Evolutionary conservation across 1,140 invertebrate species (phyloP).

Genomic region (Scaptomyza hsui): DNA sequence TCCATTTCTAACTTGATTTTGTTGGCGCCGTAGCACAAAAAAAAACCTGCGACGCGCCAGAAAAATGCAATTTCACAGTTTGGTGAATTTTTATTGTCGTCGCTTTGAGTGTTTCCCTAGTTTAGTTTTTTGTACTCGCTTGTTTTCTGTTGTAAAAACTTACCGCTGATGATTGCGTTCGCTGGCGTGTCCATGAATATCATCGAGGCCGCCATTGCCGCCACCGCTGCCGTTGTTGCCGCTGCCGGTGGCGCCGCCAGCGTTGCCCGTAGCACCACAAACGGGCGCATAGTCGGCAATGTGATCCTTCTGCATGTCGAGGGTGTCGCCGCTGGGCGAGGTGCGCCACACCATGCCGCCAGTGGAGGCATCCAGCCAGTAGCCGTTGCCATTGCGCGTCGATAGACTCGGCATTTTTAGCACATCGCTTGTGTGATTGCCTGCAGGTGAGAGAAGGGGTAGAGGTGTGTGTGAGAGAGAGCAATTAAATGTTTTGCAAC

Average conservation of each 20-base stretch:
- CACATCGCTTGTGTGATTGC: conserved; percentile 82
- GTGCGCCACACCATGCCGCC: conserved; percentile 83
- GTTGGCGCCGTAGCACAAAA: conserved; percentile 35
- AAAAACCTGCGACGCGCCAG: conserved; percentile 60
- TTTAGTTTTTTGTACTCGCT: conserved; percentile 26
- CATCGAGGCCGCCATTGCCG: conserved; percentile 55
- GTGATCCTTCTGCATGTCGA: conserved; percentile 84
- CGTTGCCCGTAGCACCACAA: conserved; percentile 63
- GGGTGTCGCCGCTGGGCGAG: conserved; percentile 75
- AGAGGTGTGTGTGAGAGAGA: conserved; percentile 46
- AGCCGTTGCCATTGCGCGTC: conserved; percentile 82
- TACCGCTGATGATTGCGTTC: conserved; percentile 83
- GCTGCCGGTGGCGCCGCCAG: conserved; percentile 33
- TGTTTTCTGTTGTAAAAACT: conserved; percentile 52
- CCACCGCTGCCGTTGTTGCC: conserved; percentile 5
- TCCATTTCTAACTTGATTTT: conserved; percentile 82
- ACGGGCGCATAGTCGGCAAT: conserved; percentile 83
- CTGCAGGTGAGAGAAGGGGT: conserved; percentile 55
- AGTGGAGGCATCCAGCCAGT: conserved; percentile 83
- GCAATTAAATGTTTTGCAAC: conserved; percentile 81
- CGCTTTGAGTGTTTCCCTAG: conserved; percentile 63
- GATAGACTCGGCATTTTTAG: conserved; percentile 84
- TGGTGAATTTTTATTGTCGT: conserved; percentile 83
- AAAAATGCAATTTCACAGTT: conserved; percentile 83
- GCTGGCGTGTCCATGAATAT: conserved; percentile 74